A percentile compares a stretch with the other conserved stretches of the same genome.
These are phyloP conservation scores for Leptinotarsa juncta DNA, from an alignment of 2,888 invertebrate species.

Conservation along the genomic window DNA sequence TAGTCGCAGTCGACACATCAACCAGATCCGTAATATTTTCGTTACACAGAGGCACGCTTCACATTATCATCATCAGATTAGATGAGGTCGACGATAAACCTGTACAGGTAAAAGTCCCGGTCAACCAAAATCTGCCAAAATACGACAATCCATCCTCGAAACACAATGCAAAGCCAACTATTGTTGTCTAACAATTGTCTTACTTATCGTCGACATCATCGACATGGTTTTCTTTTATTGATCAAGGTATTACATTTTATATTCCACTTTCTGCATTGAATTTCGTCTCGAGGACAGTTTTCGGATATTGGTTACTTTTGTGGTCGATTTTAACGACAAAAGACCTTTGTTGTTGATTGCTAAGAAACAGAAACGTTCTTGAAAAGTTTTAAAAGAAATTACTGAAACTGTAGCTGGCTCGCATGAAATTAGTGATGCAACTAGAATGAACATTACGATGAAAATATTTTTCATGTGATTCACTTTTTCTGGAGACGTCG, in stretches of 20 bases:
- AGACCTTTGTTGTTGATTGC: conserved; percentile 6
- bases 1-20: conserved; percentile 38
- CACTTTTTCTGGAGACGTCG: no score
- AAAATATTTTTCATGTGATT: no score
- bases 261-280: conserved; percentile 30
- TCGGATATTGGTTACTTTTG: conserved; percentile 28
- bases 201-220: conserved; percentile 54
- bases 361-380: conserved; percentile 6
- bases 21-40: conserved; percentile 36
- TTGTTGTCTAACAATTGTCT: conserved; percentile 56
- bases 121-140: conserved; percentile 58
- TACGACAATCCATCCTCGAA: conserved; percentile 53
- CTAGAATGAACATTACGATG: no score
- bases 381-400: no score
- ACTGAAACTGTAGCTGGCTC: no score
- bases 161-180: conserved; percentile 55
- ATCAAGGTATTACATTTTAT: conserved; percentile 32
- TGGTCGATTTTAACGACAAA: conserved; percentile 20
- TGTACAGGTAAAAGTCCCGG: conserved; percentile 51
- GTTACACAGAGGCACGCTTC: conserved; percentile 51
- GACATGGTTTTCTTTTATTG: conserved; percentile 37
- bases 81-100: conserved; percentile 50
- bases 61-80: conserved; percentile 43
- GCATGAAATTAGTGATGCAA: no score
- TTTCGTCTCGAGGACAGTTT: conserved; percentile 23